phyloP scores from a whole-genome alignment of 2,888 invertebrate genomes.

The Caenorhabditis doughertyi region DNA sequence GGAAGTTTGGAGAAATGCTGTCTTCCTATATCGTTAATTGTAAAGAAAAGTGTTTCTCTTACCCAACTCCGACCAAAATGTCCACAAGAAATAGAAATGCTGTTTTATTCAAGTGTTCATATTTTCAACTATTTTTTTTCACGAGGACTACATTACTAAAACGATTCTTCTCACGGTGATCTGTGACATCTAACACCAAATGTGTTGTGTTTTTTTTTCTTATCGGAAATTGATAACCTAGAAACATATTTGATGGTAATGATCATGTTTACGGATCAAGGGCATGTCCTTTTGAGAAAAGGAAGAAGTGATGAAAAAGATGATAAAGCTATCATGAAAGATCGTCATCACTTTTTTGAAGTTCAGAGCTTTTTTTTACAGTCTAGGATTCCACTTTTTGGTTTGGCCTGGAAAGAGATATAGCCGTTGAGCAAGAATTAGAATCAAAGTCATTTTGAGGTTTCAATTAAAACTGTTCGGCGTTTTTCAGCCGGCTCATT shows the following conservation, averaged over 20 bases:
- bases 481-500: no score
- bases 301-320: not conserved
- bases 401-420: no score
- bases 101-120: not conserved
- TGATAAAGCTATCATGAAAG: constrained; percentile 14
- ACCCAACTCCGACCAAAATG: no score
- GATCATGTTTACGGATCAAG: not conserved
- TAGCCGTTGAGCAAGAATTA: no score
- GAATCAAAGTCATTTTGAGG: no score
- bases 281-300: not conserved
- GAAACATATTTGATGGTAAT: no score
- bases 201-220: not conserved
- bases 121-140: no score
- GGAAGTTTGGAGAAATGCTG: no score
- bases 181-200: not conserved
- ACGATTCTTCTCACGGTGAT: not conserved
- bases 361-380: not conserved
- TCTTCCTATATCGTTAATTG: no score
- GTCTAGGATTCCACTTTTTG: not conserved
- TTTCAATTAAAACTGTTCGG: no score
- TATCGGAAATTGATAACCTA: not conserved
- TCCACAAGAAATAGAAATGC: no score
- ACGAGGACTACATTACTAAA: not conserved
- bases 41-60: no score
- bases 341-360: not conserved